Evolutionary conservation across 37 sponge, comb jelly and placozoan genomes (phyloP).

Genomic region (Beroe ovata): DNA sequence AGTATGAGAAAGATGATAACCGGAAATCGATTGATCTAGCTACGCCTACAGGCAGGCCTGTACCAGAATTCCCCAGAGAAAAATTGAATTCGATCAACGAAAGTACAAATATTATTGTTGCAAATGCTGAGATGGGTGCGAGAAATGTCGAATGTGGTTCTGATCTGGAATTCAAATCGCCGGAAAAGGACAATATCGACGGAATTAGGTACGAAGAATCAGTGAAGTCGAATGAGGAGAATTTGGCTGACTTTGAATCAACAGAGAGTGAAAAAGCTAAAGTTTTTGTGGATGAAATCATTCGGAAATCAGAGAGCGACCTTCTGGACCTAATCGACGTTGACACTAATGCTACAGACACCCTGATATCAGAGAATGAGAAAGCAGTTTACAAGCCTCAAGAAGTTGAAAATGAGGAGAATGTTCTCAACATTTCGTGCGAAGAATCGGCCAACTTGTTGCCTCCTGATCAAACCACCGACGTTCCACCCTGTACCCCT

Average conservation of each 20-base stretch:
- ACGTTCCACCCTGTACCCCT: not conserved
- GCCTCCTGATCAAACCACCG: not conserved
- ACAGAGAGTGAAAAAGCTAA: not conserved
- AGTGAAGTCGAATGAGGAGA: too few relatives aligned
- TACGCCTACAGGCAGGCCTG: not conserved
- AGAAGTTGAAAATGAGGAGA: not conserved
- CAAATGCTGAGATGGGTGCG: not conserved
- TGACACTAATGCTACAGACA: not conserved
- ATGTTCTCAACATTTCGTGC: conserved; percentile 3
- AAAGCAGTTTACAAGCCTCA: not conserved
- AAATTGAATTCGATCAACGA: not conserved
- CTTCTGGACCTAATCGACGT: not conserved
- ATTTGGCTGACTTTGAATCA: too few relatives aligned
- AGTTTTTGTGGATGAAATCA: not conserved
- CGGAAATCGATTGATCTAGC: not conserved
- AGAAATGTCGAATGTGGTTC: not conserved
- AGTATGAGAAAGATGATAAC: not conserved
- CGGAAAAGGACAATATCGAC: too few relatives aligned
- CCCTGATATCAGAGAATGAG: not conserved
- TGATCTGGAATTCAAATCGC: not conserved
- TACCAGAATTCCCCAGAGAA: not conserved
- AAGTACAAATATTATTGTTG: not conserved
- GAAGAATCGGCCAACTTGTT: conserved; percentile 28
- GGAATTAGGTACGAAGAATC: too few relatives aligned
- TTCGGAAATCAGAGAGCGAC: not conserved